Percentiles rank a stretch among this genome's conserved stretches.
Evolutionary conservation across 2,888 invertebrate species (phyloP).

Genomic region (Teinopalpus imperialis): DNA sequence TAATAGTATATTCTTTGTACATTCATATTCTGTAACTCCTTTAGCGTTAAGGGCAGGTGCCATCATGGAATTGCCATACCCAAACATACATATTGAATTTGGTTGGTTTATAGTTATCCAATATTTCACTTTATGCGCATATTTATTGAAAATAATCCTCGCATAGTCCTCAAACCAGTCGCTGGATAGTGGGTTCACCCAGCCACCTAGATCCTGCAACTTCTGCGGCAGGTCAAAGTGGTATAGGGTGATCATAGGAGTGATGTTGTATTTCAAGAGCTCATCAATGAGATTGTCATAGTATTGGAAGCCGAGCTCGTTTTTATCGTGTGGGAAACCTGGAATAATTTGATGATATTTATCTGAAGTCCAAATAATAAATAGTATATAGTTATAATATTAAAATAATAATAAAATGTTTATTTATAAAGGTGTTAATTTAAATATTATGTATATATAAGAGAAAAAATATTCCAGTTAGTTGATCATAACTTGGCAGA

Average conservation of each 20-base stretch:
- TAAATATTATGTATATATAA: no score
- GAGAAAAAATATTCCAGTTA: no score
- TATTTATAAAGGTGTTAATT: no score
- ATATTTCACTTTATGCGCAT: constrained; percentile 71
- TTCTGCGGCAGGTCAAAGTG: constrained; percentile 62
- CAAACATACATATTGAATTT: constrained; percentile 56
- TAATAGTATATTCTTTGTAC: constrained; percentile 73
- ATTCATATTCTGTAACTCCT: constrained; percentile 76
- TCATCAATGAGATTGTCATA: constrained; percentile 82
- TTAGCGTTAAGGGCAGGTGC: constrained; percentile 58
- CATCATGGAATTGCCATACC: constrained; percentile 59
- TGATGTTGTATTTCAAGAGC: constrained; percentile 52
- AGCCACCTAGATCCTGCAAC: constrained; percentile 60
- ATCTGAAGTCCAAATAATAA: no score
- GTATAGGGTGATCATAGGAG: constrained; percentile 59
- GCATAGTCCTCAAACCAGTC: constrained; percentile 78
- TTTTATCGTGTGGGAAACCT: constrained; percentile 57
- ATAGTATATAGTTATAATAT: no score
- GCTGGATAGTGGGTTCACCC: constrained; percentile 48
- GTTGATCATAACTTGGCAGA: no score
- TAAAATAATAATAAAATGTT: no score
- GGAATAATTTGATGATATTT: constrained; percentile 28
- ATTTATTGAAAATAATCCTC: constrained; percentile 58
- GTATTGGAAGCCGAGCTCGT: constrained; percentile 66
- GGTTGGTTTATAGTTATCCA: constrained; percentile 86